Percentiles rank a stretch among this genome's conserved stretches.
Conservation (phyloP, 2,797 vertebrate species). For the Avahi laniger region DNA sequence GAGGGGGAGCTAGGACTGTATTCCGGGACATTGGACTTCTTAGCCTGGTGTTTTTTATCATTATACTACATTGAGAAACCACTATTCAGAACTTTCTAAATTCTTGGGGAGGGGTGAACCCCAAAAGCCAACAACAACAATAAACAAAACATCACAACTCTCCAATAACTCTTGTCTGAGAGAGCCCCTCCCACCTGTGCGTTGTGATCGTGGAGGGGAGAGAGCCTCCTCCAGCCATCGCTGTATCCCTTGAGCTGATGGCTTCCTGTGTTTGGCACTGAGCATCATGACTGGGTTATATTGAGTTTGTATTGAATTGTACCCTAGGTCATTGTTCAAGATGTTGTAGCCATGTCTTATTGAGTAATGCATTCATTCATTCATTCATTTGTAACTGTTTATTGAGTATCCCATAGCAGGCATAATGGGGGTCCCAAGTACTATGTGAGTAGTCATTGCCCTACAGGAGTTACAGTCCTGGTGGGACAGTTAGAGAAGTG, state of each 20-base stretch:
- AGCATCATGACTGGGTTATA: accelerated
- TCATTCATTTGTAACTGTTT: background rate
- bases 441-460: background rate
- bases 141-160: background rate
- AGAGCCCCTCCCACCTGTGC: background rate
- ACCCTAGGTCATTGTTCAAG: background rate
- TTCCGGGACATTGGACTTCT: background rate
- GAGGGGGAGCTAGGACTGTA: background rate
- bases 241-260: background rate
- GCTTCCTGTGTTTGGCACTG: background rate
- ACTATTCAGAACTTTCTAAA: background rate
- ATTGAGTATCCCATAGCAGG: background rate
- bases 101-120: background rate
- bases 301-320: background rate
- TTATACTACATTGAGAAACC: background rate
- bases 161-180: background rate
- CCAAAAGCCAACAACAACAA: no score
- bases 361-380: background rate
- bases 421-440: background rate
- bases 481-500: background rate
- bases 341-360: background rate
- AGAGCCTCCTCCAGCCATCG: no score
- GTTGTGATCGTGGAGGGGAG: no score
- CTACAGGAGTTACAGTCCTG: background rate
- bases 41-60: background rate